Percentiles rank a stretch among this genome's conserved stretches.
phyloP scores from a whole-genome alignment of 2,888 invertebrate species.

The Ophion slaviceki region DNA sequence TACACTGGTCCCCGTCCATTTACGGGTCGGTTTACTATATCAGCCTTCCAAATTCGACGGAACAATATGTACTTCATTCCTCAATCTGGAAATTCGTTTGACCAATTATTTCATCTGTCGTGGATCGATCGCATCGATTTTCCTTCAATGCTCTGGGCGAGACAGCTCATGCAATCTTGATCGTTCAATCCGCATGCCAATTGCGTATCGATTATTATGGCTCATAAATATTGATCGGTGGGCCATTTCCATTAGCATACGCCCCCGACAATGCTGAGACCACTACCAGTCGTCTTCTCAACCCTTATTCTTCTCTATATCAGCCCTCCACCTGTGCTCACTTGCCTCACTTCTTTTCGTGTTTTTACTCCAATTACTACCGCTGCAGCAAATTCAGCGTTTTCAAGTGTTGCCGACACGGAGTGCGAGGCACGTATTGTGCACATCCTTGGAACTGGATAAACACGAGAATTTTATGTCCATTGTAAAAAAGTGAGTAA shows the following conservation, averaged over 20 bases:
- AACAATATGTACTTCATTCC: not conserved
- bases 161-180: constrained; percentile 8
- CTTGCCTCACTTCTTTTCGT: constrained; percentile 3
- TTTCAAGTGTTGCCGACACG: constrained; percentile 5
- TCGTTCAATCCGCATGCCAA: constrained; percentile 43
- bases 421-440: not conserved
- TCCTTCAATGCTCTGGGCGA: not conserved
- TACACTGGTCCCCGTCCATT: too few relatives aligned
- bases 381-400: not conserved
- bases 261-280: constrained; percentile 4
- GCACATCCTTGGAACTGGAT: constrained; percentile 13
- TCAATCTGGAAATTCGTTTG: not conserved
- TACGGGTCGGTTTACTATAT: too few relatives aligned
- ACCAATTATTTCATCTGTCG: constrained; percentile 6
- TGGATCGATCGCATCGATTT: constrained; percentile 10
- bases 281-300: constrained; percentile 3
- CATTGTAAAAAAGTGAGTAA: not conserved
- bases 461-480: constrained; percentile 12
- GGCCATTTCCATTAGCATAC: too few relatives aligned
- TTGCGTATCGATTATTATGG: constrained; percentile 48
- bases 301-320: constrained; percentile 22
- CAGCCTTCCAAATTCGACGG: not conserved
- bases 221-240: constrained; percentile 42
- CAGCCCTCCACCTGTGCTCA: constrained; percentile 21
- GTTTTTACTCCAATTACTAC: constrained; percentile 21